These are phyloP conservation scores for Arnoldichthys spilopterus DNA, from an alignment of 2,797 vertebrate genomes.

Conservation along the genomic window DNA sequence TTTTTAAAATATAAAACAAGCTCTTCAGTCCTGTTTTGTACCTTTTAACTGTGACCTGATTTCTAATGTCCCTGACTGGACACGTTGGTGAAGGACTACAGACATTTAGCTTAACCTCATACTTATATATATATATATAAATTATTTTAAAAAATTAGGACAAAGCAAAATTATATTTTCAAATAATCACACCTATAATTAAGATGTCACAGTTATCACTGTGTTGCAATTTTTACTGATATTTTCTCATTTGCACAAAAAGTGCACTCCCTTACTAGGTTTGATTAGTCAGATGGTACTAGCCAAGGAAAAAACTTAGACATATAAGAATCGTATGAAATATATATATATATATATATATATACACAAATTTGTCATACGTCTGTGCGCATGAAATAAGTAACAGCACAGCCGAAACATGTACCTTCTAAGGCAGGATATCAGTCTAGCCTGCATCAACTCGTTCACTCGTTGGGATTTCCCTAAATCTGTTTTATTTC, in stretches of 20 bases:
- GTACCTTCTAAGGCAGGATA: neutral
- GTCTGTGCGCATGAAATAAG: neutral
- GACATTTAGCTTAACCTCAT: neutral
- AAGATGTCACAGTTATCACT: neutral
- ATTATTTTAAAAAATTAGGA: too few relatives aligned
- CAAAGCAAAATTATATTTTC: neutral
- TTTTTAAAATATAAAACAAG: neutral
- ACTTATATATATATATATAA: neutral
- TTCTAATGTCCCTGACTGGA: neutral
- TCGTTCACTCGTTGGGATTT: slow-evolving; percentile 20
- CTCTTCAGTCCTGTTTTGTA: neutral
- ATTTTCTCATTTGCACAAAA: neutral
- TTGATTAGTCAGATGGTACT: neutral
- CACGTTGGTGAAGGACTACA: slow-evolving; percentile 1
- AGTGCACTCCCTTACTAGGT: neutral
- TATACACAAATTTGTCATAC: too few relatives aligned
- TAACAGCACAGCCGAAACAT: neutral
- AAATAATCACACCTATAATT: neutral
- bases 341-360: neutral
- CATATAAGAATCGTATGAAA: neutral
- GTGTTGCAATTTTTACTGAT: neutral
- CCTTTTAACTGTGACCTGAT: neutral
- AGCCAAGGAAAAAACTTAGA: neutral
- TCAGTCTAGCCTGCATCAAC: slow-evolving; percentile 18
- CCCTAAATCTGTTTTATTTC: slow-evolving; percentile 11